phyloP scores from a whole-genome alignment of 2,797 vertebrate genomes.

The Megalops cyprinoides region DNA sequence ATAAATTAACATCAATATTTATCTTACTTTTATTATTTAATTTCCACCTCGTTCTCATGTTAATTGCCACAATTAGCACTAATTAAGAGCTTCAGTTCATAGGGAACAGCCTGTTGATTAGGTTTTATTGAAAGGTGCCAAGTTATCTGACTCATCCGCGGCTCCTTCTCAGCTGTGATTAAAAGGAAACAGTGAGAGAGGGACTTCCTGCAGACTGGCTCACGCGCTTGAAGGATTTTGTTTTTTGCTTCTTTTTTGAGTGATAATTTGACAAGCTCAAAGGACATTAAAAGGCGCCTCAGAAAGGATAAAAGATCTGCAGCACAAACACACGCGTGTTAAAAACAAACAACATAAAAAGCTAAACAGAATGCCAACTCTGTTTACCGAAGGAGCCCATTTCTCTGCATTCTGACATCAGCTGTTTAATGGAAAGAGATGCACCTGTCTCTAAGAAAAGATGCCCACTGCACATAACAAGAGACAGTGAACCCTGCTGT shows the following conservation, averaged over 20 bases:
- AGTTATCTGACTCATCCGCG: conserved; percentile 29
- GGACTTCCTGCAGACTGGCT: not conserved
- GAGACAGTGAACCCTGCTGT: not conserved
- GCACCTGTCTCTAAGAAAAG: not conserved
- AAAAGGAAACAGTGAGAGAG: not conserved
- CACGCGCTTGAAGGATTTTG: not conserved
- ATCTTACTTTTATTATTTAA: conserved; percentile 73
- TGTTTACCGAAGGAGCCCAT: not conserved
- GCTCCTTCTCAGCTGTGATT: conserved; percentile 16
- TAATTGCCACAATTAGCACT: conserved; percentile 87
- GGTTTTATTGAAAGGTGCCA: conserved; percentile 55
- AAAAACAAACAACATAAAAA: conserved; percentile 14
- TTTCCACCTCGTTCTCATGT: conserved; percentile 82
- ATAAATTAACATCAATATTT: conserved; percentile 76
- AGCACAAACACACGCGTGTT: not conserved
- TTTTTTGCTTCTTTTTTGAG: conserved; percentile 6
- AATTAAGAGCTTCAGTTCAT: conserved; percentile 81
- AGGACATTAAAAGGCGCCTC: conserved; percentile 15
- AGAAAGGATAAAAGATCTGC: not conserved
- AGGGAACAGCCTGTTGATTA: conserved; percentile 68
- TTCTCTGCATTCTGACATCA: not conserved
- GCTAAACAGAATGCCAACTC: not conserved
- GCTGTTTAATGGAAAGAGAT: not conserved
- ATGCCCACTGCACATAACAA: not conserved
- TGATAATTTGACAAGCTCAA: conserved; percentile 22